A percentile compares a stretch with the other conserved stretches of the same genome.
Conservation (phyloP, 2,888 invertebrate genomes). For the Leptarthrus brevirostris region DNA sequence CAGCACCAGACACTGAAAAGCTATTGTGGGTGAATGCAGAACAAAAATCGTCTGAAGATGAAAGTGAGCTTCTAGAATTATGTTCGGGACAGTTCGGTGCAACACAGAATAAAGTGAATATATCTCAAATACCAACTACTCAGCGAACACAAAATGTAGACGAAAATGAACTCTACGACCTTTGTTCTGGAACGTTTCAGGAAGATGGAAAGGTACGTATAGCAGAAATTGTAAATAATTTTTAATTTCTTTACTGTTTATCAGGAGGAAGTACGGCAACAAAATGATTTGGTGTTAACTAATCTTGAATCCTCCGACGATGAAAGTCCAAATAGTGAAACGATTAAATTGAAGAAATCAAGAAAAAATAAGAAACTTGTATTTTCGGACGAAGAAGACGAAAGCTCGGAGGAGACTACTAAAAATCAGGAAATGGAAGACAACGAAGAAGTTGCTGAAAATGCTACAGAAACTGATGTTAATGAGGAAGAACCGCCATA, state of each 20-base stretch:
- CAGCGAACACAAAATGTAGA: conserved; percentile 56
- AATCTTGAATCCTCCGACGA: conserved; percentile 25
- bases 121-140: conserved; percentile 41
- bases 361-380: conserved; percentile 14
- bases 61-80: conserved; percentile 69
- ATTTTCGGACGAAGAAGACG: conserved; percentile 30
- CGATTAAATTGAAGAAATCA: background rate
- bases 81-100: conserved; percentile 71
- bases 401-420: conserved; percentile 62
- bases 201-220: background rate
- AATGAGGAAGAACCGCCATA: conserved; percentile 62
- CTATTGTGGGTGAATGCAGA: background rate
- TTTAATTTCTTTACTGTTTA: background rate
- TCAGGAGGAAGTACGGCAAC: background rate
- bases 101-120: conserved; percentile 21
- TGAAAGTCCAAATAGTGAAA: conserved; percentile 6
- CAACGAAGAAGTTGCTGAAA: conserved; percentile 65
- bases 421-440: conserved; percentile 60
- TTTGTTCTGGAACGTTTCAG: conserved; percentile 71
- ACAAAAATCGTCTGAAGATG: conserved; percentile 58
- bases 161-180: conserved; percentile 70
- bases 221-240: background rate
- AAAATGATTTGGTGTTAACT: too few relatives aligned
- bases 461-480: conserved; percentile 52
- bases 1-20: background rate